phyloP scores from a whole-genome alignment of 2,113 vertebrate species.

The Otolemur garnettii region DNA sequence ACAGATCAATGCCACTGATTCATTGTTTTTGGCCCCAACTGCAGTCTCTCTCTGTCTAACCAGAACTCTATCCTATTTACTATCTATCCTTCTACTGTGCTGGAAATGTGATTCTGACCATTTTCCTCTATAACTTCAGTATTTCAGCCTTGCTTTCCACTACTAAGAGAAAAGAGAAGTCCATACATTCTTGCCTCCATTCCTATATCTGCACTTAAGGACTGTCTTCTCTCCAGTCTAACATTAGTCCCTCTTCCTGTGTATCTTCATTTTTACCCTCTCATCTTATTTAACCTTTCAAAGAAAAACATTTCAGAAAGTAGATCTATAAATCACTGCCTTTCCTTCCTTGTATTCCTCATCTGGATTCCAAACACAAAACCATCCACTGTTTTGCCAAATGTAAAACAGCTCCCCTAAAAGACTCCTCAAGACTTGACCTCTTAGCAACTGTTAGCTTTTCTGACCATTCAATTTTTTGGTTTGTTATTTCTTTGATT shows the following conservation, averaged over 20 bases:
- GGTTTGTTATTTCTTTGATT: neutral
- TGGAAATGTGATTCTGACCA: neutral
- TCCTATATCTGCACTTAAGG: neutral
- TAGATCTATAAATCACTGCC: neutral
- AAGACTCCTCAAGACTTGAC: neutral
- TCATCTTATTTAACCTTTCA: neutral
- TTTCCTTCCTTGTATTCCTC: neutral
- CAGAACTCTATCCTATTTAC: neutral
- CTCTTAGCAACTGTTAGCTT: neutral
- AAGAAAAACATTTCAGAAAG: neutral
- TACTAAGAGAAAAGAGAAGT: neutral
- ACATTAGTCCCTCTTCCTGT: neutral
- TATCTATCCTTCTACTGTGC: neutral
- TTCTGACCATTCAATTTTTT: neutral
- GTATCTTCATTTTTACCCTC: neutral
- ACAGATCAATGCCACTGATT: neutral
- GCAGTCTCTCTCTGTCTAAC: neutral
- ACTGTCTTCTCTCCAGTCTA: neutral
- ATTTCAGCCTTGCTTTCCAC: neutral
- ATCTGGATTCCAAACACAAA: neutral
- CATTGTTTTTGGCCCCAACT: neutral
- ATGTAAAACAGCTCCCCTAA: neutral
- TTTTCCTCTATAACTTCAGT: neutral
- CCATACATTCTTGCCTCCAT: neutral
- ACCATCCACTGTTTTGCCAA: neutral